Conservation (phyloP, 2,888 invertebrate genomes). For the Peribatodes rhomboidaria region DNA sequence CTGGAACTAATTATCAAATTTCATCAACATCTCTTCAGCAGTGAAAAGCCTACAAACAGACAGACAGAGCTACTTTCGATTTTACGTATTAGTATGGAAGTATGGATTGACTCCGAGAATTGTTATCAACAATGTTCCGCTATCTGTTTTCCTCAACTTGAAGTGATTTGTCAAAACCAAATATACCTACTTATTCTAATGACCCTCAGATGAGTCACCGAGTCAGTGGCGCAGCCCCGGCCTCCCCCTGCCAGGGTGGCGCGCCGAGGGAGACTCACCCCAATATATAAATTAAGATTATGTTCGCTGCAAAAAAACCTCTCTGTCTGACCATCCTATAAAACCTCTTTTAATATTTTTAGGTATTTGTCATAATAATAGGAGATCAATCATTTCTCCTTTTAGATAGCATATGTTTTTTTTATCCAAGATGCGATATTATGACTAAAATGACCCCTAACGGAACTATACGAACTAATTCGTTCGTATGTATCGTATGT, state of each 20-base stretch:
- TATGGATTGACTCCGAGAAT: not conserved
- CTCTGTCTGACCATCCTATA: not conserved
- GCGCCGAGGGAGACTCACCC: slow-evolving; percentile 50
- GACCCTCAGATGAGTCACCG: slow-evolving; percentile 62
- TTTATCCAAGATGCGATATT: no score
- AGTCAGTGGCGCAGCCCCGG: slow-evolving; percentile 40
- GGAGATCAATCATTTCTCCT: no score
- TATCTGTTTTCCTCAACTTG: slow-evolving; percentile 19
- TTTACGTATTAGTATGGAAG: no score
- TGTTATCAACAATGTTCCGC: not conserved
- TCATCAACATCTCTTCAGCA: no score
- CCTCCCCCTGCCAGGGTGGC: slow-evolving; percentile 40
- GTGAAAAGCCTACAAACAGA: no score
- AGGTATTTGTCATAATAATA: no score
- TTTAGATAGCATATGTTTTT: no score
- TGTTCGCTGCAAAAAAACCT: slow-evolving; percentile 11
- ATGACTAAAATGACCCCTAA: no score
- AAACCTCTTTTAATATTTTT: not conserved
- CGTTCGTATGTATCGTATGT: no score
- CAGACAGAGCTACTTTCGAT: no score
- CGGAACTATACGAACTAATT: no score
- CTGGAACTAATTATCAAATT: no score
- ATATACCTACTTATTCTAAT: slow-evolving; percentile 45
- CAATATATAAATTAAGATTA: slow-evolving; percentile 40
- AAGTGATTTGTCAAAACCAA: slow-evolving; percentile 52